phyloP scores from a whole-genome alignment of 1,140 invertebrate genomes.

The Danaus plexippus region DNA sequence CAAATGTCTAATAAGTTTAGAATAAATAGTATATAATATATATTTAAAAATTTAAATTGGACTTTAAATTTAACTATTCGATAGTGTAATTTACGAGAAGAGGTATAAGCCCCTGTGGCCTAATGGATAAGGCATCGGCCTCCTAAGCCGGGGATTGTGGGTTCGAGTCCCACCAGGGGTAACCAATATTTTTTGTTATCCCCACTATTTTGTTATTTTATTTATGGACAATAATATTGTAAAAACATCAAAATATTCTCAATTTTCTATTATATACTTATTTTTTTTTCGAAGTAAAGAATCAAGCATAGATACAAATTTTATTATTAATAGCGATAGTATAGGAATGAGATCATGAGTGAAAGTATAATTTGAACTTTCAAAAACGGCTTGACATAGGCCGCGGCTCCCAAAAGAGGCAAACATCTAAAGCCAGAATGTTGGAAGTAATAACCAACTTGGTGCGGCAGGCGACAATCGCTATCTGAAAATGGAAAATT shows the following conservation, averaged over 20 bases:
- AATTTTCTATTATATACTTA: too few species aligned
- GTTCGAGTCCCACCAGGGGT: conserved; percentile 75
- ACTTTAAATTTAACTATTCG: too few species aligned
- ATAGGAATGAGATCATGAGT: conserved; percentile 34
- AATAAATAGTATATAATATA: too few species aligned
- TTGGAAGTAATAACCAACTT: conserved; percentile 50
- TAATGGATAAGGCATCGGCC: conserved; percentile 61
- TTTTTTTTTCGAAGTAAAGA: too few species aligned
- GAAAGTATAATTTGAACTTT: conserved; percentile 31
- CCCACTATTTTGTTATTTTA: too few species aligned
- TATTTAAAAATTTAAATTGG: too few species aligned
- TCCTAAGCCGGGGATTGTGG: conserved; percentile 61
- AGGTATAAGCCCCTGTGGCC: conserved; percentile 45
- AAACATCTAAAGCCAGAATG: conserved; percentile 44
- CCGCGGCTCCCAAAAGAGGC: conserved; percentile 36
- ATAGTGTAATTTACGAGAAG: too few species aligned
- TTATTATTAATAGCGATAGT: conserved; percentile 22
- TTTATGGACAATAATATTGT: too few species aligned
- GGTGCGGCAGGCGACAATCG: conserved; percentile 42
- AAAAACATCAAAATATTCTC: too few species aligned
- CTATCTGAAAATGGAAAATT: conserved; percentile 34
- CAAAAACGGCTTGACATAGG: conserved; percentile 18
- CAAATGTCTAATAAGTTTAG: too few species aligned
- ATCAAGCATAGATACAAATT: background rate
- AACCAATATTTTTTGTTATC: background rate